Evolutionary conservation across 1,140 invertebrate genomes (phyloP), one percentile per base, ranked within the genome.

Genomic region (Eciton burchellii): DNA sequence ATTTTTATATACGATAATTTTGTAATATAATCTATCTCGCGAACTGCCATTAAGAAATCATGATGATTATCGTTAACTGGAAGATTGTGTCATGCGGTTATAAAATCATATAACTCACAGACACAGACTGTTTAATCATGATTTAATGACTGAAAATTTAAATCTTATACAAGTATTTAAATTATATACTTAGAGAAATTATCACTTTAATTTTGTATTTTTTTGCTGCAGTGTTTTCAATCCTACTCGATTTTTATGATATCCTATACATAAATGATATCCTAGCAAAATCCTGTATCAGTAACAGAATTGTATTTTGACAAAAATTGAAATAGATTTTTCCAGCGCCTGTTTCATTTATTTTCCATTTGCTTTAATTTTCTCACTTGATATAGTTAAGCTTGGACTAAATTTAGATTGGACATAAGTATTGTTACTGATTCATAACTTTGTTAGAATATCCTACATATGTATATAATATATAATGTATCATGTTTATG

Each of bases 401-500:
- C 11, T 65, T 65, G 12, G 3, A 62, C 45, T 8, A 54, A 43
- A 77, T 56, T 66, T 77, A 0, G 11, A 8, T 24, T 43, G n/a
- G n/a, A 26, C 6, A 1, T 56, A 76, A 9, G 21, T 16, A 21
- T 49, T 12, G 11, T 3, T 76, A 47, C 19, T 77, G 47, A 66
- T 54, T 6, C 60, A 54, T 66, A 49, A 54, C 21, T 77, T 74
- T 74, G 0, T 74, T 57, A 5, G 11, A 70, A 68, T 68, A 1
- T 68, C 12, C 35, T 70, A 19, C 24, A 66, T 77, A 77, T 43
- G 12, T 54, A 26, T 57, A 79, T 79, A 19, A 83, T 85, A 88
- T 85, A 85, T 87, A 86, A 79, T 83, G 83, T 84, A 84, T 63
- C 60, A 89, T 88, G 86, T 90, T 71, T 82, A 70, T 35, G n/a